A percentile compares a stretch with the other conserved stretches of the same genome.
These are phyloP conservation scores for Coenonympha glycerion DNA, from an alignment of 2,888 invertebrate species.

Conservation along the genomic window DNA sequence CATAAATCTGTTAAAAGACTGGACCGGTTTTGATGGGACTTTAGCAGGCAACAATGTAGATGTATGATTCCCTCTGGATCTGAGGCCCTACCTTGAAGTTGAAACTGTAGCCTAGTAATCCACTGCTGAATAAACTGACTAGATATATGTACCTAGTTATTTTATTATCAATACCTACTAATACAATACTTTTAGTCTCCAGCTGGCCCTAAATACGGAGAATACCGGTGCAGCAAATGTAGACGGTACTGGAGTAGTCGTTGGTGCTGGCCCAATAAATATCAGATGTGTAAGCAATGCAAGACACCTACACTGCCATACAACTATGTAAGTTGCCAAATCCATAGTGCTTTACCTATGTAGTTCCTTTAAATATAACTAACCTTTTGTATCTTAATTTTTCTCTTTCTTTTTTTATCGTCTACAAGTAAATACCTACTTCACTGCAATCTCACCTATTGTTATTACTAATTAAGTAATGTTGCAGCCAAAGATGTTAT, in stretches of 20 bases:
- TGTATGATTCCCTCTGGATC: too few relatives aligned
- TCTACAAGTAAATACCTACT: too few relatives aligned
- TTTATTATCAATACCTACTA: too few relatives aligned
- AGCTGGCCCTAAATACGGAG: conserved; percentile 33
- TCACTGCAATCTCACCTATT: too few relatives aligned
- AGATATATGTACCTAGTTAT: background rate
- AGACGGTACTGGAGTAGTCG: conserved; percentile 41
- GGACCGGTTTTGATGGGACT: too few relatives aligned
- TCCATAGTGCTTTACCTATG: background rate
- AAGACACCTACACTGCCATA: conserved; percentile 30
- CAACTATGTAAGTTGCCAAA: conserved; percentile 31
- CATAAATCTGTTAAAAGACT: too few relatives aligned
- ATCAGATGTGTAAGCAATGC: conserved; percentile 41
- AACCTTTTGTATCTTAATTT: background rate
- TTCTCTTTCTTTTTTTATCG: too few relatives aligned
- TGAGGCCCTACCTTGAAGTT: too few relatives aligned
- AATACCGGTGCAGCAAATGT: conserved; percentile 38
- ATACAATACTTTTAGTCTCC: background rate
- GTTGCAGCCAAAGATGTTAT: too few relatives aligned
- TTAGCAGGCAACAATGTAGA: too few relatives aligned
- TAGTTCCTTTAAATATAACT: background rate
- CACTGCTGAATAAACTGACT: background rate
- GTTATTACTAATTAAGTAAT: too few relatives aligned
- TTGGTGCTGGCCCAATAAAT: conserved; percentile 37
- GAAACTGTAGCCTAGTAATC: too few relatives aligned